Evolutionary conservation across 2,888 invertebrate genomes (phyloP).

Genomic region (Apomyelois bistriatella): DNA sequence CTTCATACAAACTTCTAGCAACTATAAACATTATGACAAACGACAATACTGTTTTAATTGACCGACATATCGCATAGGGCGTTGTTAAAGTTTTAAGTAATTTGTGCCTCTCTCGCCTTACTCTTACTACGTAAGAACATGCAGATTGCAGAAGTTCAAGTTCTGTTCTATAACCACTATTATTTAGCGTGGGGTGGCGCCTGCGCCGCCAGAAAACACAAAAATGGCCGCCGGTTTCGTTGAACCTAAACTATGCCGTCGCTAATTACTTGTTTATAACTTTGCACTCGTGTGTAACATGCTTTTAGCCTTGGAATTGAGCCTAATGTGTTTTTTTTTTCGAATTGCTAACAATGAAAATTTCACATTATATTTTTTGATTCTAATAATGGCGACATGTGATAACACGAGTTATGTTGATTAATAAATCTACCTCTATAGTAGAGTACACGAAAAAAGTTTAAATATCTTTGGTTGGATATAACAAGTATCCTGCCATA

Average conservation of each 20-base stretch:
- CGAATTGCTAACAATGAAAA: neutral
- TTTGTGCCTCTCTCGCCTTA: too few species aligned
- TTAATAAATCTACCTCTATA: too few species aligned
- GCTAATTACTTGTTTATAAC: slow-evolving; percentile 26
- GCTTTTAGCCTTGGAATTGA: slow-evolving; percentile 14
- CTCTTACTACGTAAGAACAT: too few species aligned
- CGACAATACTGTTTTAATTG: too few species aligned
- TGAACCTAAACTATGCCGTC: slow-evolving; percentile 28
- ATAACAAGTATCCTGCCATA: too few species aligned
- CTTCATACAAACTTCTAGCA: neutral
- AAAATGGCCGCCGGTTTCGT: slow-evolving; percentile 33
- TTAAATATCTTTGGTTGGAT: too few species aligned
- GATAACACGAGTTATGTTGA: neutral
- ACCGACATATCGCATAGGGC: too few species aligned
- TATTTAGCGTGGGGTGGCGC: slow-evolving; percentile 14
- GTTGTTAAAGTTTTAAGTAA: too few species aligned
- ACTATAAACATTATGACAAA: too few species aligned
- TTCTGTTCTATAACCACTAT: neutral
- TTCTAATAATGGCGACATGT: neutral
- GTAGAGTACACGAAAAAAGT: too few species aligned
- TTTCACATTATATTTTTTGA: neutral
- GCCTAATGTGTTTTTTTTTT: slow-evolving; percentile 12
- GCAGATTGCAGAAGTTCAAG: too few species aligned
- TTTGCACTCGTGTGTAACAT: slow-evolving; percentile 15
- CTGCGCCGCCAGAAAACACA: slow-evolving; percentile 24